Base-by-base conservation (phyloP, 2,113 vertebrate genomes). In the Phyllostomus discolor region DNA sequence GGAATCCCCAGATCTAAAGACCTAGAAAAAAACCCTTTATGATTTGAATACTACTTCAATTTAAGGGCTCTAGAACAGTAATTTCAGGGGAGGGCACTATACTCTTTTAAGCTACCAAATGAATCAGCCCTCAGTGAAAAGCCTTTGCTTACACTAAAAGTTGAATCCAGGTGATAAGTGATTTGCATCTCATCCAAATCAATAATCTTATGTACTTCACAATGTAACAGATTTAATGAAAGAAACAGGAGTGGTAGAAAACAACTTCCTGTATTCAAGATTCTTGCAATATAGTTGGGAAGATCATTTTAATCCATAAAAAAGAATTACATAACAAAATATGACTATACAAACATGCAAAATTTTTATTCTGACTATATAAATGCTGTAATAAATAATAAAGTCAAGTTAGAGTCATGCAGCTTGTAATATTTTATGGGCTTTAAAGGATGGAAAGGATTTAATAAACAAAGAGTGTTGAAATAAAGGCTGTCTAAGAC, bases 171-270 rank as follows among this genome's bases (percentile, higher is more conserved):
- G 41, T 92, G 48, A 72, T 59, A 90, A 90, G 38, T 64, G 14
- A 85, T 86, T 69, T 41, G 12, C 54, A 85, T 86, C 48, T 91
- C 41, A 91, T 66, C 3, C 17, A 88, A 48, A 90, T 75, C 46
- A 86, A 89, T 64, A 88, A 88, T 90, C 95, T 73, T 81, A 50
- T 48, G 26, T 31, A 88, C 16, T 90, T 88, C 17, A 70, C 88
- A 91, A 97, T 72, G 7, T 94, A 67, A 92, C n/a, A 66, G 11
- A 94, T 50, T 93, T 54, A 83, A 86, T 4, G 41, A 89, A 91
- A 28, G 9, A 92, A 94, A 82, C 28, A 54, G 17, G 48, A 78
- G 10, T 38, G 5, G 28, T 41, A 48, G 50, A 85, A 52, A 17
- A 48, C 10, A 76, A 72, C 2, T 48, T 87, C 26, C 24, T 96